phyloP scores from a whole-genome alignment of 2,888 invertebrate species.

The Hyposoter didymator region DNA sequence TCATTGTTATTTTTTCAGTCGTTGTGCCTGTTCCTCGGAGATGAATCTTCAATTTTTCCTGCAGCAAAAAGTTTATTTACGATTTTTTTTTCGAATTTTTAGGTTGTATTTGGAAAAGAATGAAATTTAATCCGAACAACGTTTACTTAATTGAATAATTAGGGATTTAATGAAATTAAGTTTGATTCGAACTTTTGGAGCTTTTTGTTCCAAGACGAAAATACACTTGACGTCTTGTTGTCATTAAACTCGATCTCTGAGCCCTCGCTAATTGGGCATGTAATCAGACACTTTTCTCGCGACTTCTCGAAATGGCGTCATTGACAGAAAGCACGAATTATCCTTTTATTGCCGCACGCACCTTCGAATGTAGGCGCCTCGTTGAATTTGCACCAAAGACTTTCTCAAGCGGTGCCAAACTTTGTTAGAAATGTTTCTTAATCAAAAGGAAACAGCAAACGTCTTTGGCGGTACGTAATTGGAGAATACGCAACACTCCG shows the following conservation, averaged over 20 bases:
- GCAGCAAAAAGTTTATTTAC: not conserved
- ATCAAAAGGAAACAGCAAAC: conserved; percentile 9
- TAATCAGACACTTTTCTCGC: conserved; percentile 5
- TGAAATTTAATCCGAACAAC: not conserved
- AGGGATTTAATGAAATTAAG: not conserved
- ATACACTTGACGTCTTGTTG: not conserved
- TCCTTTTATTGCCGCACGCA: not conserved
- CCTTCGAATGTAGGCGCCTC: not conserved
- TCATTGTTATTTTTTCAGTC: no score
- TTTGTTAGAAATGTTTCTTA: conserved; percentile 12
- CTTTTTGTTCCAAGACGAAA: not conserved
- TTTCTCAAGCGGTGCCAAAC: not conserved
- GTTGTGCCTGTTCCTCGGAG: no score
- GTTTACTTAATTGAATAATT: not conserved
- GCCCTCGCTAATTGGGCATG: conserved; percentile 1
- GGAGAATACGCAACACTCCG: not conserved
- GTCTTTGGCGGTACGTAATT: not conserved
- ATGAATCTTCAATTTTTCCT: not conserved
- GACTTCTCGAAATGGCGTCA: not conserved
- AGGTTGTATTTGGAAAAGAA: not conserved
- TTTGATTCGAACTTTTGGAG: not conserved
- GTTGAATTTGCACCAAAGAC: not conserved
- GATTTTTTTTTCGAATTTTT: not conserved
- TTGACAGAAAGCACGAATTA: not conserved
- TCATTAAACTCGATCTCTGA: not conserved